phyloP scores from a whole-genome alignment of 2,888 invertebrate genomes.

The Xylocampa areola region DNA sequence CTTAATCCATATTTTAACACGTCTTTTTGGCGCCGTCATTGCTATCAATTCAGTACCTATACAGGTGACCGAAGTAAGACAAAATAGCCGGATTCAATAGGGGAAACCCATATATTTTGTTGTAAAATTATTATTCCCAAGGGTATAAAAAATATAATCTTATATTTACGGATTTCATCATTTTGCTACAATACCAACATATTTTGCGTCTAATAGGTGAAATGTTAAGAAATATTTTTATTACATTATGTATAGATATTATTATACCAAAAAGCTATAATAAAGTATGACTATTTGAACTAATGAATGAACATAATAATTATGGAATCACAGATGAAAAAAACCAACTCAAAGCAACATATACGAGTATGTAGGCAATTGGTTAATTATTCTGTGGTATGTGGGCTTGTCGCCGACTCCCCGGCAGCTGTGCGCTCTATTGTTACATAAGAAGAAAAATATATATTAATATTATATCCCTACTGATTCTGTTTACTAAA shows the following conservation, averaged over 20 bases:
- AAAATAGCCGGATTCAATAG: too few species aligned
- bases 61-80: too few species aligned
- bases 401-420: conserved; percentile 23
- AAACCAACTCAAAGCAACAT: conserved; percentile 5
- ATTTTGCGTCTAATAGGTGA: neutral
- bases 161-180: too few species aligned
- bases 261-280: conserved; percentile 1
- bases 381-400: conserved; percentile 49
- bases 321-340: conserved; percentile 13
- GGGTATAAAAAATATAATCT: too few species aligned
- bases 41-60: too few species aligned
- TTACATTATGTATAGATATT: neutral
- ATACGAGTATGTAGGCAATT: conserved; percentile 17
- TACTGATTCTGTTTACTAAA: conserved; percentile 31
- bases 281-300: conserved; percentile 1
- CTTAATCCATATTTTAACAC: too few species aligned
- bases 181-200: too few species aligned
- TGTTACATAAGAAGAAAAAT: conserved; percentile 37
- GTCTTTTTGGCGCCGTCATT: too few species aligned
- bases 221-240: conserved; percentile 2
- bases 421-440: conserved; percentile 41
- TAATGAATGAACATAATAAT: neutral
- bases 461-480: conserved; percentile 3
- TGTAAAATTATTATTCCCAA: too few species aligned
- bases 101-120: too few species aligned